Percentiles rank a stretch among this genome's conserved stretches.
These are phyloP conservation scores for Whitmania pigra DNA, from an alignment of 1,140 invertebrate species.

Conservation along the genomic window DNA sequence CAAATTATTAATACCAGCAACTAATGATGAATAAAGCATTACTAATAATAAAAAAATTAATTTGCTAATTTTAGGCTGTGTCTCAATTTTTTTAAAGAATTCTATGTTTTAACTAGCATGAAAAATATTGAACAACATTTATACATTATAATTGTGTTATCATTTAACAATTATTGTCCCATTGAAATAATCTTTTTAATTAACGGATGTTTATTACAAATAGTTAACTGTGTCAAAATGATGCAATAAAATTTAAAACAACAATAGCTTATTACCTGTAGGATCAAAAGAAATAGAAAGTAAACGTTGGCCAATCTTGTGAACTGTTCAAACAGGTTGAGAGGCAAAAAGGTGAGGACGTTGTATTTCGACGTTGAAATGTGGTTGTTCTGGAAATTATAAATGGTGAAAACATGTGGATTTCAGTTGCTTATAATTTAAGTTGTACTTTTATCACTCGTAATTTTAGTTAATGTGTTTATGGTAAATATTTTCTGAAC, in stretches of 20 bases:
- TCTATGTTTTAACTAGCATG: neutral
- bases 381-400: conserved; percentile 72
- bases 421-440: no score
- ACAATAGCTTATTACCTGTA: no score
- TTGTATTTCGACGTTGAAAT: conserved; percentile 94
- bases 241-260: conserved; percentile 63
- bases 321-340: conserved; percentile 94
- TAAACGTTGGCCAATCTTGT: conserved; percentile 92
- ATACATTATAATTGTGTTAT: neutral
- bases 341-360: conserved; percentile 79
- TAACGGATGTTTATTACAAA: no score
- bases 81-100: neutral
- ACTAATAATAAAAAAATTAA: neutral
- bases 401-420: neutral
- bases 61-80: neutral
- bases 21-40: no score
- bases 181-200: no score
- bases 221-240: no score
- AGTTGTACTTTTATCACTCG: no score
- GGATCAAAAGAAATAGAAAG: conserved; percentile 89
- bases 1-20: no score
- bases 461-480: no score
- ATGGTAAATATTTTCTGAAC: no score
- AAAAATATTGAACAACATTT: neutral
- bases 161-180: conserved; percentile 16